Percentiles rank a stretch among this genome's conserved stretches.
Evolutionary conservation across 2,888 invertebrate species (phyloP).

Genomic region (Acrobeloides nanus): DNA sequence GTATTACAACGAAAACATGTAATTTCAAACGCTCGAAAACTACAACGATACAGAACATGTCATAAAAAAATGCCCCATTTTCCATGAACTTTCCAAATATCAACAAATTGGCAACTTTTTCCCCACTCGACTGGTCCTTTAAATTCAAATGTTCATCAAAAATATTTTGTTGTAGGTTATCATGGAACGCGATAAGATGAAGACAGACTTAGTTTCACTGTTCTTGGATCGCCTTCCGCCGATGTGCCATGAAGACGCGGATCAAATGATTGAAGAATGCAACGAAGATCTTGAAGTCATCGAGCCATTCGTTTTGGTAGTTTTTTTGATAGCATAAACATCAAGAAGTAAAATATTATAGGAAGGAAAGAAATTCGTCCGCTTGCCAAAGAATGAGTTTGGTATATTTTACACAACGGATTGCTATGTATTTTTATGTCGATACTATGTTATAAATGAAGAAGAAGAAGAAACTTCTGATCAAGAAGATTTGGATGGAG

Average conservation of each 20-base stretch:
- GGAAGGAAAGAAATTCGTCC: slow-evolving; percentile 92
- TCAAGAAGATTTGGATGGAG: slow-evolving; percentile 15
- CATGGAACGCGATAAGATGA: slow-evolving; percentile 61
- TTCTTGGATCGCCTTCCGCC: slow-evolving; percentile 87
- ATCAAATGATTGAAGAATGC: slow-evolving; percentile 66
- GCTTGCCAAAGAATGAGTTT: slow-evolving; percentile 85
- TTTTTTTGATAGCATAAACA: slow-evolving; percentile 7
- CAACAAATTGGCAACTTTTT: too few species aligned
- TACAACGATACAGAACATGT: too few species aligned
- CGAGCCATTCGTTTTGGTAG: slow-evolving; percentile 81
- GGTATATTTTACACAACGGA: slow-evolving; percentile 82
- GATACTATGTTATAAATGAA: slow-evolving; percentile 75
- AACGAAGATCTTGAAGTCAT: slow-evolving; percentile 95
- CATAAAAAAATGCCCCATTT: too few species aligned
- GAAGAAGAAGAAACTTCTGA: slow-evolving; percentile 56
- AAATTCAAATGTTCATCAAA: slow-evolving; percentile 7
- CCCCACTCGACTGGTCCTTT: too few species aligned
- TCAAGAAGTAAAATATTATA: slow-evolving; percentile 13
- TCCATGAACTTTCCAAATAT: too few species aligned
- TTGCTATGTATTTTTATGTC: slow-evolving; percentile 94
- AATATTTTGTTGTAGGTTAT: slow-evolving; percentile 51
- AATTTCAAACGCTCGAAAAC: too few species aligned
- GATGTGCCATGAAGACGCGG: slow-evolving; percentile 61
- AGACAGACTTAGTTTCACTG: slow-evolving; percentile 82
- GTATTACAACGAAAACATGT: too few species aligned